These are phyloP conservation scores for Bostrychus sinensis DNA, from an alignment of 2,113 vertebrate genomes.

Conservation along the genomic window DNA sequence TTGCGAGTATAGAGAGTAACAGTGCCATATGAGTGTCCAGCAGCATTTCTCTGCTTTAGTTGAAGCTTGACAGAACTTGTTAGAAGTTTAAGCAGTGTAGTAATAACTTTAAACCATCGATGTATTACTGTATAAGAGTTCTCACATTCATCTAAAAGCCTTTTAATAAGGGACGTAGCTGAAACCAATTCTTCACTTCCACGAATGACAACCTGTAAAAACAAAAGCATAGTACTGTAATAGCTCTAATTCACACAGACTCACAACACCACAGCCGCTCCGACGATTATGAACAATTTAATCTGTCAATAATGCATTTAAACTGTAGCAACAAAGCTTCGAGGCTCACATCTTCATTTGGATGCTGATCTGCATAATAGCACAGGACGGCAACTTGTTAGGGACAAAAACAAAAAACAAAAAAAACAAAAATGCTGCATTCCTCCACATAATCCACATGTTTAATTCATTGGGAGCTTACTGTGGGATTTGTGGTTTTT, in stretches of 20 bases:
- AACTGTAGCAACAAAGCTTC: conserved; percentile 10
- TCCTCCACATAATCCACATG: conserved; percentile 47
- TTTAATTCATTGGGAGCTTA: conserved; percentile 54
- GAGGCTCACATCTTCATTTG: conserved; percentile 34
- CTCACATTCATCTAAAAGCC: not conserved
- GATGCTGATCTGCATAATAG: conserved; percentile 28
- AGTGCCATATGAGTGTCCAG: too few species aligned
- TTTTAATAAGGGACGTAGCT: too few species aligned
- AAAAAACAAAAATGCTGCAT: too few species aligned
- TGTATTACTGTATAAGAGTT: too few species aligned
- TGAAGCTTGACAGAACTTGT: too few species aligned
- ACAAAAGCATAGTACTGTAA: not conserved
- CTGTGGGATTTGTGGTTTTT: conserved; percentile 43
- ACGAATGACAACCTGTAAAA: not conserved
- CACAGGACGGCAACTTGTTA: conserved; percentile 27
- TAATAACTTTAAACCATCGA: too few species aligned
- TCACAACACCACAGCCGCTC: not conserved
- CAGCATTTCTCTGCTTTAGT: too few species aligned
- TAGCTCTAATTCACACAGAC: not conserved
- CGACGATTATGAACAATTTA: conserved; percentile 44
- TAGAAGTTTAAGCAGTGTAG: too few species aligned
- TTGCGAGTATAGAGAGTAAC: too few species aligned
- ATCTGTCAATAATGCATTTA: conserved; percentile 20
- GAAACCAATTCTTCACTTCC: not conserved
- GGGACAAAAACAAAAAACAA: conserved; percentile 35